Evolutionary conservation across 2,797 vertebrate species (phyloP), one percentile per base, ranked within the genome.

Genomic region (Amniataba percoides): DNA sequence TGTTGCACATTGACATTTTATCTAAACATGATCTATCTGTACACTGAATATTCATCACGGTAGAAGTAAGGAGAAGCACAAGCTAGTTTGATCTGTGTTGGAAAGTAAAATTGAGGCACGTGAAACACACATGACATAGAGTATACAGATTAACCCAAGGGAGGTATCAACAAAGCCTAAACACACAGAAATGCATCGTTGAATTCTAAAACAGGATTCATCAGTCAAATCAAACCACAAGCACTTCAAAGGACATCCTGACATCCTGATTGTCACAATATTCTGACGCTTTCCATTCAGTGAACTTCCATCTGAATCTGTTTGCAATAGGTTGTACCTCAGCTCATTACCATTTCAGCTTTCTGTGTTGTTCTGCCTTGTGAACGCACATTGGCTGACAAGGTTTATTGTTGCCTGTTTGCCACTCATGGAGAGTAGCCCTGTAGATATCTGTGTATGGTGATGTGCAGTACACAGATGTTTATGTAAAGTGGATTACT

Each of bases 271-370:
- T 40, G 40, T 64, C 31, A 59, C 52, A 74, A 52, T 57, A 62
- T 62, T 56, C 23, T 42, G 42, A 40, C 4, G 27, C 18, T 12
- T 59, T 55, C 42, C 9, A 42, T 53, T 63, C 14, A 48, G 53
- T 61, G 49, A 52, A 48, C 16, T 19, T 55, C 3, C 25, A 15
- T 75, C 53, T 46, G 21, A 46, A 39, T 63, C 21, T 51, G 31
- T 58, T 46, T 34, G 42, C 36, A 67, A 61, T 40, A 48, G 9
- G 7, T 23, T 68, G 18, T 27, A 39, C 52, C 51, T 23, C 10
- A 75, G 45, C 21, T 79, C n/a, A 34, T 75, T 4, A 51, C 13
- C 11, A 52, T 74, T 64, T 60, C n/a, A 51, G 4, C 63, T 71
- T 49, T 31, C n/a, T 40, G n/a, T 25, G 1, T 31, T 53, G 45